phyloP scores from a whole-genome alignment of 2,113 vertebrate species.

The Saiga tatarica region DNA sequence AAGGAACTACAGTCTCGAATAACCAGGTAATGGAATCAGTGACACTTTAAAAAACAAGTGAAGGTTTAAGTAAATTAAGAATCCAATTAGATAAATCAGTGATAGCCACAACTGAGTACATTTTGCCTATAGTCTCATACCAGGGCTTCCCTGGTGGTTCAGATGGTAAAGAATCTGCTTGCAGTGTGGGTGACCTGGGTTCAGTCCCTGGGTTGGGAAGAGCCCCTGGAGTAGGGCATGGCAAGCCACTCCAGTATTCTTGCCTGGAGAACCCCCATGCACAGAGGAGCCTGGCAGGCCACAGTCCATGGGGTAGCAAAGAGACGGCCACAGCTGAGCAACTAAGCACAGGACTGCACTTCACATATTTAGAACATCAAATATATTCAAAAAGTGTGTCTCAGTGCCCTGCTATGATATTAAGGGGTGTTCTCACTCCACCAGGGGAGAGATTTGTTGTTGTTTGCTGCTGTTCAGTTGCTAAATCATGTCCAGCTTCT shows the following conservation, averaged over 20 bases:
- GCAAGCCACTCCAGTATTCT: neutral
- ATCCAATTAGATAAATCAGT: neutral
- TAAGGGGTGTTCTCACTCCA: neutral
- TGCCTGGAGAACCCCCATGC: neutral
- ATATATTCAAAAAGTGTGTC: neutral
- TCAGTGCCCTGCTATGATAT: neutral
- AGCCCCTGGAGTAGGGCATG: neutral
- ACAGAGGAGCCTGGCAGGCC: neutral
- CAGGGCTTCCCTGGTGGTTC: neutral
- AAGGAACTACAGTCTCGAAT: neutral
- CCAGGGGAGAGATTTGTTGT: neutral
- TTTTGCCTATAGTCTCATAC: neutral
- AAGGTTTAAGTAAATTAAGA: neutral
- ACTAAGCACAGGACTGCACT: neutral
- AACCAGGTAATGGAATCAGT: neutral
- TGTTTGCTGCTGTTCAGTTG: neutral
- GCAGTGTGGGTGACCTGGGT: neutral
- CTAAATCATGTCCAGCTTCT: neutral
- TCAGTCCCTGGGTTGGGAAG: neutral
- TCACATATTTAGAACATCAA: neutral
- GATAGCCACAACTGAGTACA: neutral
- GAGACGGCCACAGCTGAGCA: neutral
- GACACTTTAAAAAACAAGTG: neutral
- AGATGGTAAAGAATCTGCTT: neutral
- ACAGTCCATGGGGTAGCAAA: neutral